Percentiles rank a stretch among this genome's conserved stretches.
Conservation (phyloP, 2,113 vertebrate genomes). For the Cyanistes caeruleus region DNA sequence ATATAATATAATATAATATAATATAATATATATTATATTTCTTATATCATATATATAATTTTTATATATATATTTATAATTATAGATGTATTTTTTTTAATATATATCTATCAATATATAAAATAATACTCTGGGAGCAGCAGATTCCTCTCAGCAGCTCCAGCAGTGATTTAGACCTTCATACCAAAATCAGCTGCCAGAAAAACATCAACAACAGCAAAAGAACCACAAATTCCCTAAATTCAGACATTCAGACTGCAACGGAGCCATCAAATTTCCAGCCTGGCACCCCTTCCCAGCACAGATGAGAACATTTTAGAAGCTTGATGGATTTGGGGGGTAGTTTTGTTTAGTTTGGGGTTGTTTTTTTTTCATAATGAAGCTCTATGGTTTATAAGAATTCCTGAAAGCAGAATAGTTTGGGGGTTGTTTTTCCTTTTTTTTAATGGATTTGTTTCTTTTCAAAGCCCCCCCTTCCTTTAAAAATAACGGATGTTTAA, state of each 20-base stretch:
- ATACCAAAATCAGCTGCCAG: neutral
- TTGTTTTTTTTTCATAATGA: neutral
- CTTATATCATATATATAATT: too few relatives aligned
- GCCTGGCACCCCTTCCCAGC: neutral
- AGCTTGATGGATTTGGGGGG: neutral
- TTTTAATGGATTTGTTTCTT: neutral
- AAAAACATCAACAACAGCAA: neutral
- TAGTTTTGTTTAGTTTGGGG: neutral
- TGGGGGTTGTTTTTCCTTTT: too few relatives aligned
- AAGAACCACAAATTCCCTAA: neutral
- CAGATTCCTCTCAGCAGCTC: neutral
- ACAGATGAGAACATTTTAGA: neutral
- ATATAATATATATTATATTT: too few relatives aligned
- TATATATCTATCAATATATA: too few relatives aligned
- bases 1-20: too few relatives aligned
- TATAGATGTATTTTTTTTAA: too few relatives aligned
- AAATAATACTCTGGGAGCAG: neutral
- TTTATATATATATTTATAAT: too few relatives aligned
- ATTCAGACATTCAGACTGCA: neutral
- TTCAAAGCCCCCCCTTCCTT: neutral
- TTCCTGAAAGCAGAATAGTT: neutral
- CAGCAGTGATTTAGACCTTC: neutral
- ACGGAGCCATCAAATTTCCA: neutral
- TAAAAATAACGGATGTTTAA: neutral
- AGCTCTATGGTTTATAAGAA: neutral